Conservation (phyloP, 2,888 invertebrate species). For the Chaetoderma sp. region DNA sequence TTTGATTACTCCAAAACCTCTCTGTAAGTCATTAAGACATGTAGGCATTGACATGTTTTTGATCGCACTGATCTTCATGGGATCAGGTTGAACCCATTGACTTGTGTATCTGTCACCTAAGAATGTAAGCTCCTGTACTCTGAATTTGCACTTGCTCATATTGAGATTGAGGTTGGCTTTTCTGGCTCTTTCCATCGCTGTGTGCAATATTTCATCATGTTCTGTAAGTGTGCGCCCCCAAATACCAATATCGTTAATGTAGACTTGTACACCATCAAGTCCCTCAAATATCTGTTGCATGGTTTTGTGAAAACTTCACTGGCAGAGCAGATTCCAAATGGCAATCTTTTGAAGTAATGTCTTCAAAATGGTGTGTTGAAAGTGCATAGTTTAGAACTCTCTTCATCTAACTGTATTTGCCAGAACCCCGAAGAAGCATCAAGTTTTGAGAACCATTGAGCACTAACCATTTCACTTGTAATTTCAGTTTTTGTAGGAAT, state of each 20-base stretch:
- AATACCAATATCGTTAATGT: conserved; percentile 9
- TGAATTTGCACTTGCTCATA: neutral
- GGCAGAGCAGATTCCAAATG: conserved; percentile 16
- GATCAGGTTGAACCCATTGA: conserved; percentile 40
- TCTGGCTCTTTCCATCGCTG: conserved; percentile 6
- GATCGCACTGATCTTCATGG: conserved; percentile 34
- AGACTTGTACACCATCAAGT: conserved; percentile 10
- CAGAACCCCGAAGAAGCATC: conserved; percentile 39
- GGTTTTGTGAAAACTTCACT: conserved; percentile 23
- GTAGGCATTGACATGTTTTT: neutral
- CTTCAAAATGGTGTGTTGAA: conserved; percentile 38
- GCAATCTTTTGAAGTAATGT: conserved; percentile 21
- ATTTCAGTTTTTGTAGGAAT: conserved; percentile 38
- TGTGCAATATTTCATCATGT: conserved; percentile 5
- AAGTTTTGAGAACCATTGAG: conserved; percentile 31
- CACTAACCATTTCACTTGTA: conserved; percentile 26
- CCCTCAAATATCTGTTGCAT: too few species aligned
- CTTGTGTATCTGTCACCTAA: conserved; percentile 4
- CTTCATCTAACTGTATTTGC: conserved; percentile 31
- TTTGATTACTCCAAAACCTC: conserved; percentile 19
- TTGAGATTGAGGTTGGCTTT: conserved; percentile 15
- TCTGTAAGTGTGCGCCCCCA: too few species aligned
- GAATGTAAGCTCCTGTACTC: neutral
- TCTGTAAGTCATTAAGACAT: conserved; percentile 13
- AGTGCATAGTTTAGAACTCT: conserved; percentile 13